A percentile compares a stretch with the other conserved stretches of the same genome.
Conservation (phyloP, 2,113 vertebrate species). For the Echinops telfairi region DNA sequence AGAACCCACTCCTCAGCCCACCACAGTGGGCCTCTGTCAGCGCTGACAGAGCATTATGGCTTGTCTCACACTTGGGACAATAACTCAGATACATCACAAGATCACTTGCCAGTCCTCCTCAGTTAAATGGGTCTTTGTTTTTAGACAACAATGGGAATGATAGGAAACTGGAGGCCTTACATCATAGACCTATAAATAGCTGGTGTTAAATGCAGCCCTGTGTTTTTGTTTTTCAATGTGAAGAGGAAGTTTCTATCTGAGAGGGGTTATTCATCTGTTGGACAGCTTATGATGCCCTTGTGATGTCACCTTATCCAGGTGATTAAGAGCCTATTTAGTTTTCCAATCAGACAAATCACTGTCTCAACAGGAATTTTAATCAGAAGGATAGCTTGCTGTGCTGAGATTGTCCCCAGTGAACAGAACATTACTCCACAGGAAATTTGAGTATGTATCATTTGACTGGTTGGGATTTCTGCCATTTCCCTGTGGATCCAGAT, state of each 20-base stretch:
- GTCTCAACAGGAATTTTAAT: conserved; percentile 74
- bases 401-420: conserved; percentile 58
- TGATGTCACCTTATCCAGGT: conserved; percentile 70
- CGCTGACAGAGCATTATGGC: accelerated
- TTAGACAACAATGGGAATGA: conserved; percentile 79
- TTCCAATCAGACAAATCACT: conserved; percentile 74
- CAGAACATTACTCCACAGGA: conserved; percentile 50
- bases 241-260: conserved; percentile 66
- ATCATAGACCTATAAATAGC: conserved; percentile 77
- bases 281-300: conserved; percentile 17
- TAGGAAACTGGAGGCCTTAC: conserved; percentile 77
- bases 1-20: not conserved
- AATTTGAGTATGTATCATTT: conserved; percentile 76
- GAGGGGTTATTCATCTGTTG: conserved; percentile 62
- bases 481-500: conserved; percentile 55
- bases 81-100: conserved; percentile 66
- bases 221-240: conserved; percentile 66
- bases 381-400: conserved; percentile 19
- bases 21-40: not conserved
- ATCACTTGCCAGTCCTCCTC: conserved; percentile 61
- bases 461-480: conserved; percentile 68
- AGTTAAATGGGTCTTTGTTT: conserved; percentile 70
- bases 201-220: conserved; percentile 13
- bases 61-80: conserved; percentile 48
- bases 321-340: conserved; percentile 78